Percentiles rank a stretch among this genome's conserved stretches.
Evolutionary conservation across 2,888 invertebrate species (phyloP).

Genomic region (Patella depressa): DNA sequence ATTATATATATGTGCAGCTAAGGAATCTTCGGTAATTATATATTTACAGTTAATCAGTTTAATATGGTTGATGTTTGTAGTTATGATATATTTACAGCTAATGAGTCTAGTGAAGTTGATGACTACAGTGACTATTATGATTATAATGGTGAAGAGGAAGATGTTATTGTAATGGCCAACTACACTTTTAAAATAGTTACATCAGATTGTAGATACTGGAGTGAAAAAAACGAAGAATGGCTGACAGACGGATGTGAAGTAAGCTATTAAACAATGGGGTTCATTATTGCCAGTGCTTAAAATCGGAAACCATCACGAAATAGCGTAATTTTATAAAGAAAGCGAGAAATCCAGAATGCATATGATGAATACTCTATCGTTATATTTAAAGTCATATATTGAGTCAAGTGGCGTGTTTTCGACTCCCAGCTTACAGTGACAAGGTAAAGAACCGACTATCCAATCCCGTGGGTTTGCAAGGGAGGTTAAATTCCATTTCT

Average conservation of each 20-base stretch:
- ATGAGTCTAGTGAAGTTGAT: constrained; percentile 17
- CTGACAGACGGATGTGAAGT: constrained; percentile 46
- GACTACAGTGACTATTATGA: constrained; percentile 47
- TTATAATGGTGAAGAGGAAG: constrained; percentile 27
- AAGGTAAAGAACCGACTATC: too few relatives aligned
- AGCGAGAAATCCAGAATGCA: neutral
- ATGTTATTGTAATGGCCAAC: constrained; percentile 28
- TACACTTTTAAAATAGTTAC: constrained; percentile 44
- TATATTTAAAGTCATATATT: neutral
- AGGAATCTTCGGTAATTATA: too few relatives aligned
- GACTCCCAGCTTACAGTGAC: too few relatives aligned
- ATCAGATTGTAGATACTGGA: constrained; percentile 53
- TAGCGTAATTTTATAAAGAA: neutral
- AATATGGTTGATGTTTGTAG: too few relatives aligned
- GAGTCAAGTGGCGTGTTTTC: neutral
- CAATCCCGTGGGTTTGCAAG: too few relatives aligned
- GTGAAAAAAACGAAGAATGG: constrained; percentile 39
- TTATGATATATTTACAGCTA: constrained; percentile 19
- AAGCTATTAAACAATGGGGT: neutral
- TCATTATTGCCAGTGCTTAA: too few relatives aligned
- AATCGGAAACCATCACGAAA: too few relatives aligned
- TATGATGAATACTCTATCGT: neutral
- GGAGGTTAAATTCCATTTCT: too few relatives aligned
- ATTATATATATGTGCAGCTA: too few relatives aligned
- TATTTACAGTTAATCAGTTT: too few relatives aligned